These are phyloP conservation scores for Sigmodon hispidus DNA, from an alignment of 2,113 vertebrate species.

Conservation along the genomic window DNA sequence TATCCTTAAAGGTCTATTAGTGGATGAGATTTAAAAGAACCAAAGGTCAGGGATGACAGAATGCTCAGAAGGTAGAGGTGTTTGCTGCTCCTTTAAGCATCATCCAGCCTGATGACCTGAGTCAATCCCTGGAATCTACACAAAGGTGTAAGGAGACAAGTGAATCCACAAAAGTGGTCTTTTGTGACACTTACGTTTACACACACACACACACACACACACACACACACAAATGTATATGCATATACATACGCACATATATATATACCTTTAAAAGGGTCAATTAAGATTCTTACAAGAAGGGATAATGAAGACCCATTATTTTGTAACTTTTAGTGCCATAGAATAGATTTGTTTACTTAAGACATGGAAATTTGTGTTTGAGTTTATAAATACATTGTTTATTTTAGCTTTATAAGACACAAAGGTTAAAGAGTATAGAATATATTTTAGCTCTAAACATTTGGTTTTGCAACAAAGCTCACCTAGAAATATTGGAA, in stretches of 20 bases:
- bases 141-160: neutral
- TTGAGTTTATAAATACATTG: slow-evolving; percentile 23
- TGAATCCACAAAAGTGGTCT: neutral
- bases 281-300: slow-evolving; percentile 33
- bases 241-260: neutral
- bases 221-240: neutral
- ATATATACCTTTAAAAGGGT: neutral
- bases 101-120: neutral
- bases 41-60: neutral
- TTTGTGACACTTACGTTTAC: neutral
- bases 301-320: slow-evolving; percentile 2
- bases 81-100: too few relatives aligned
- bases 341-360: slow-evolving; percentile 6
- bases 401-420: slow-evolving; percentile 50
- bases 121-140: neutral
- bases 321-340: slow-evolving; percentile 29
- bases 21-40: slow-evolving; percentile 28
- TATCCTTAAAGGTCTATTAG: neutral
- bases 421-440: neutral
- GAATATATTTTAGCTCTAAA: slow-evolving; percentile 23
- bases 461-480: neutral
- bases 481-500: slow-evolving; percentile 28
- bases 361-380: neutral
- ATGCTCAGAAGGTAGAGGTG: neutral
- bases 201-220: neutral